These are phyloP conservation scores for Chiroxiphia lanceolata DNA, from an alignment of 2,797 vertebrate genomes.

Conservation along the genomic window DNA sequence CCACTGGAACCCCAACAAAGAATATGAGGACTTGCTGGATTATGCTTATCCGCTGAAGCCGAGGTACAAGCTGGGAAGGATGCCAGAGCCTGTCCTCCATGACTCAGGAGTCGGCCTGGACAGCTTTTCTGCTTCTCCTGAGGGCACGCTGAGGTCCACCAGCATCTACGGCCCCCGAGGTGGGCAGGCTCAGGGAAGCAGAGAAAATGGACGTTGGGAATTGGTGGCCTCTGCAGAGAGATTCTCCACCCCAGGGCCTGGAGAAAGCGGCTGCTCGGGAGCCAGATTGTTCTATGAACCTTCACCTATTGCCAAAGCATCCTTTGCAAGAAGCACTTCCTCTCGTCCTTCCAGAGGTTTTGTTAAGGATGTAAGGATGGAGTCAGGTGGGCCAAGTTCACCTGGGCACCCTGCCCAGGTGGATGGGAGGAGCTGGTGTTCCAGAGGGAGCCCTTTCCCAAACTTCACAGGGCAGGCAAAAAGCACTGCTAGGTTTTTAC, in stretches of 20 bases:
- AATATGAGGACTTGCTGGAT: slow-evolving; percentile 90
- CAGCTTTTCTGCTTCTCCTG: slow-evolving; percentile 72
- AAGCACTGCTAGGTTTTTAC: not conserved
- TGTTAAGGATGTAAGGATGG: not conserved
- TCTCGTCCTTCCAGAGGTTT: slow-evolving; percentile 38
- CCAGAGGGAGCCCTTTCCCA: not conserved
- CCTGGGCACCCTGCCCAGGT: not conserved
- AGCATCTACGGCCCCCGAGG: slow-evolving; percentile 46
- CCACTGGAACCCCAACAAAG: slow-evolving; percentile 86
- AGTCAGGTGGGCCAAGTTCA: not conserved
- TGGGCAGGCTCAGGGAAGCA: not conserved
- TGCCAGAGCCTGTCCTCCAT: slow-evolving; percentile 72
- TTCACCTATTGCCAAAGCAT: slow-evolving; percentile 5
- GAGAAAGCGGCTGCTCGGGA: slow-evolving; percentile 21
- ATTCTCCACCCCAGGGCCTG: not conserved
- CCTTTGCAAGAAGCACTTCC: slow-evolving; percentile 21
- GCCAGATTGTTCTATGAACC: not conserved
- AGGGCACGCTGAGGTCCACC: slow-evolving; percentile 54
- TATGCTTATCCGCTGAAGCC: slow-evolving; percentile 92
- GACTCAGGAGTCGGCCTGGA: slow-evolving; percentile 92
- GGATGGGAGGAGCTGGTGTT: not conserved
- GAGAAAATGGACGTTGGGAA: not conserved
- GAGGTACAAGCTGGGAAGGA: slow-evolving; percentile 57
- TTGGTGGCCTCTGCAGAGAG: not conserved
- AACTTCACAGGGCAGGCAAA: not conserved